A percentile compares a stretch with the other conserved stretches of the same genome.
These are phyloP conservation scores for Corythornis leucogaster DNA, from an alignment of 2,797 vertebrate genomes.

Conservation along the genomic window DNA sequence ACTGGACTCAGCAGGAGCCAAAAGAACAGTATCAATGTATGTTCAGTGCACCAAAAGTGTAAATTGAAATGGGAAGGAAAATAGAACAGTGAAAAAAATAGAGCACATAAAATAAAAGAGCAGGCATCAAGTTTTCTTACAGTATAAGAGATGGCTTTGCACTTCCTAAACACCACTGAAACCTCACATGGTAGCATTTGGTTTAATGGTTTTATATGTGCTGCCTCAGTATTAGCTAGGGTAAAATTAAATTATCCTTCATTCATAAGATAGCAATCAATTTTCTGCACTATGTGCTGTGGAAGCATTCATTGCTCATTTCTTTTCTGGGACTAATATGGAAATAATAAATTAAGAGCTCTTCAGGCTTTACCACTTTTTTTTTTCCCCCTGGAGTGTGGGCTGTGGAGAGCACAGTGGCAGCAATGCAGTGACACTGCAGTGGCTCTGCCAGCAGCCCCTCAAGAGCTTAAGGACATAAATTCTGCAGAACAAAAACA, in stretches of 20 bases:
- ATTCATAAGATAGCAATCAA: not conserved
- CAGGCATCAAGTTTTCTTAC: not conserved
- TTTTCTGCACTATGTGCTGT: not conserved
- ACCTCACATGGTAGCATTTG: not conserved
- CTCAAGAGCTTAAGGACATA: not conserved
- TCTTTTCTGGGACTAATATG: not conserved
- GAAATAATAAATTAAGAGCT: not conserved
- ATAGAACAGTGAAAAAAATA: not conserved
- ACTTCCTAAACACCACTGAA: not conserved
- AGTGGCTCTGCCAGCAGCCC: not conserved
- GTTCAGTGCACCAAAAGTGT: not conserved
- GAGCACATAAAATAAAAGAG: not conserved
- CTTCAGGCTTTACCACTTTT: not conserved
- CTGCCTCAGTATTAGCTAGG: not conserved
- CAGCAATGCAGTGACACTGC: not conserved
- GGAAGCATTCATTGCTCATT: not conserved
- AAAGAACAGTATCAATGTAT: not conserved
- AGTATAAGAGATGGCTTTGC: not conserved
- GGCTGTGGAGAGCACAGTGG: not conserved
- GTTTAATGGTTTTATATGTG: not conserved
- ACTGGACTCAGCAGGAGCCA: not conserved
- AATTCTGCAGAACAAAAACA: not conserved
- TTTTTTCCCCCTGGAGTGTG: rapidly evolving
- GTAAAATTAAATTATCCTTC: not conserved
- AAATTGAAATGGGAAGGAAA: not conserved